Conservation (phyloP, 2,888 invertebrate genomes). For the Rhogogaster chlorosoma region DNA sequence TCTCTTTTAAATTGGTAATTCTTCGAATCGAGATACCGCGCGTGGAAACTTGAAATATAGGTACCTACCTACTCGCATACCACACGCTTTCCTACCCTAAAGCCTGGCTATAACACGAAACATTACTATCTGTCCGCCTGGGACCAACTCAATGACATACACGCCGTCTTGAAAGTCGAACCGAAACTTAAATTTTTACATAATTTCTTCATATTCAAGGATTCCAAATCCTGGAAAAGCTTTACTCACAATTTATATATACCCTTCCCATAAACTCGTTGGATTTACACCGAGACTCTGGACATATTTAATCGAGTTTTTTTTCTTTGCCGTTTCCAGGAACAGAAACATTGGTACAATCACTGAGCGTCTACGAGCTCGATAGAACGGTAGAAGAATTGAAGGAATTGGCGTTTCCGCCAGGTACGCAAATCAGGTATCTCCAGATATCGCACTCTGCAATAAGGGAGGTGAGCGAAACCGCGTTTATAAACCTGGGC, state of each 20-base stretch:
- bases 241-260: not conserved
- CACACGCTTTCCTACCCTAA: slow-evolving; percentile 17
- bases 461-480: slow-evolving; percentile 85
- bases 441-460: slow-evolving; percentile 82
- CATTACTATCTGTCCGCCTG: slow-evolving; percentile 1
- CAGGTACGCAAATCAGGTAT: slow-evolving; percentile 78
- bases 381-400: slow-evolving; percentile 78
- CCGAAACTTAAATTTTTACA: not conserved
- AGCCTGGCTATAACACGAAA: not conserved
- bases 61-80: not conserved
- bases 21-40: slow-evolving; percentile 33
- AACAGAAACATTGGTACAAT: slow-evolving; percentile 78
- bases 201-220: not conserved
- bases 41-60: slow-evolving; percentile 5
- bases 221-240: not conserved
- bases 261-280: not conserved
- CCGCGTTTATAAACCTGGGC: slow-evolving; percentile 85
- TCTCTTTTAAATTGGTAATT: slow-evolving; percentile 45
- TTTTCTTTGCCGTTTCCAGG: slow-evolving; percentile 64
- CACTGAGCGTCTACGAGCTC: slow-evolving; percentile 80
- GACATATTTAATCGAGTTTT: slow-evolving; percentile 3
- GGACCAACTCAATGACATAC: not conserved
- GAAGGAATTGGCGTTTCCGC: slow-evolving; percentile 77
- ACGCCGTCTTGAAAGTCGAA: not conserved
- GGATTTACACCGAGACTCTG: not conserved